phyloP scores from a whole-genome alignment of 1,140 invertebrate species.

The Drosophila sechellia region DNA sequence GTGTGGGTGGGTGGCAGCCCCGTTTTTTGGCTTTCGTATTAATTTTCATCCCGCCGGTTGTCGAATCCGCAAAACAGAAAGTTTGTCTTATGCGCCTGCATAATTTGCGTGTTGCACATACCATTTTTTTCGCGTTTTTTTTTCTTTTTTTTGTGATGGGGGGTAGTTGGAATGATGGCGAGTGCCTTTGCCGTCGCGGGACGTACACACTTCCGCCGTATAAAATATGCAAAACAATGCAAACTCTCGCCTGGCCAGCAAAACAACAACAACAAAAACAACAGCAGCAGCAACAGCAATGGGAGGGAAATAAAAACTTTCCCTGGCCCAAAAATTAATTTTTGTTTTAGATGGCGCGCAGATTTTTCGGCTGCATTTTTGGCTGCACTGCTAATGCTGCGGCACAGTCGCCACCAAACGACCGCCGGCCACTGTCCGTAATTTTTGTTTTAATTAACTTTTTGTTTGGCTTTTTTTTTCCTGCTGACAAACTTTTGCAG shows the following conservation, averaged over 20 bases:
- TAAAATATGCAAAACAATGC: constrained; percentile 83
- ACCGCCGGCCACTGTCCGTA: constrained; percentile 41
- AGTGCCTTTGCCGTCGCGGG: constrained; percentile 28
- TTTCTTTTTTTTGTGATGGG: constrained; percentile 17
- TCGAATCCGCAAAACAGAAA: constrained; percentile 73
- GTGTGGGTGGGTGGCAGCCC: constrained; percentile 3
- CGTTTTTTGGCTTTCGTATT: constrained; percentile 65
- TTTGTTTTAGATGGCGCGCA: constrained; percentile 66
- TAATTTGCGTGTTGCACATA: constrained; percentile 73
- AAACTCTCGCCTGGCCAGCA: constrained; percentile 59
- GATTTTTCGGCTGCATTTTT: constrained; percentile 69
- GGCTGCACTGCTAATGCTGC: constrained; percentile 67
- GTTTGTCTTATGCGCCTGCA: constrained; percentile 79
- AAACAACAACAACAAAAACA: constrained; percentile 33
- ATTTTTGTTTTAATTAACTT: constrained; percentile 75
- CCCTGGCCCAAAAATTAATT: constrained; percentile 71
- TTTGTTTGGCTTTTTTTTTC: constrained; percentile 41
- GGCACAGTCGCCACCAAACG: constrained; percentile 41
- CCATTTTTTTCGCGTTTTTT: constrained; percentile 21
- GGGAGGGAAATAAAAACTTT: constrained; percentile 58
- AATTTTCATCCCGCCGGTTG: constrained; percentile 73
- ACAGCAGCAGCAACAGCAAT: constrained; percentile 31
- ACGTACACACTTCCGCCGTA: constrained; percentile 68
- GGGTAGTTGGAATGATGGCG: constrained; percentile 24
- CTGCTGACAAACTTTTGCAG: constrained; percentile 39